These are phyloP conservation scores for Heterodera schachtii DNA, from an alignment of 1,140 invertebrate genomes.

Conservation along the genomic window DNA sequence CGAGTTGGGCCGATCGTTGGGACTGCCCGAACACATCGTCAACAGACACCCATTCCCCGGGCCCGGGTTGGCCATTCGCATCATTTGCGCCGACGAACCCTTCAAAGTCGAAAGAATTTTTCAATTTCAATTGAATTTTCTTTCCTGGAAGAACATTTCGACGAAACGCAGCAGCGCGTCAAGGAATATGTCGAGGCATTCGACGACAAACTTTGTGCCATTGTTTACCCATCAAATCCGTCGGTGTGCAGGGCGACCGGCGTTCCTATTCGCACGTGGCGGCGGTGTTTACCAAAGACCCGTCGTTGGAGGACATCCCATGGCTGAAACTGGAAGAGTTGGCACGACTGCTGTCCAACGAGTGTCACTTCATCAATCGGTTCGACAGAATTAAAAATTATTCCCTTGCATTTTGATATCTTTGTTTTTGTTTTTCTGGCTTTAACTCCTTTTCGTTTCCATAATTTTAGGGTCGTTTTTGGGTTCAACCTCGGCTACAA, in stretches of 20 bases:
- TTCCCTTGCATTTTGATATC: too few species aligned
- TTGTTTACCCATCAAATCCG: conserved; percentile 89
- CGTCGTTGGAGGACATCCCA: conserved; percentile 68
- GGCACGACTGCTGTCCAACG: conserved; percentile 82
- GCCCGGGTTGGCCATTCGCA: conserved; percentile 85
- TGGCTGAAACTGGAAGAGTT: conserved; percentile 87
- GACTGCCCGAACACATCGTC: conserved; percentile 82
- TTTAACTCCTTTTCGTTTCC: too few species aligned
- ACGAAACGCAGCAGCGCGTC: conserved; percentile 27
- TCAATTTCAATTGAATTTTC: neutral
- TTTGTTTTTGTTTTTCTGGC: too few species aligned
- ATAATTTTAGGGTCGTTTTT: conserved; percentile 71
- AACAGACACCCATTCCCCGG: conserved; percentile 95
- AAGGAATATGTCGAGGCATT: conserved; percentile 35
- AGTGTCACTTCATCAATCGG: conserved; percentile 93
- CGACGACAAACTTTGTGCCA: conserved; percentile 71
- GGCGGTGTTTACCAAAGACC: conserved; percentile 76
- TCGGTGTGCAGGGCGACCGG: conserved; percentile 84
- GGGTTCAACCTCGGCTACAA: conserved; percentile 78
- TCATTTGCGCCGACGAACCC: conserved; percentile 93
- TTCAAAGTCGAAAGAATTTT: conserved; percentile 70
- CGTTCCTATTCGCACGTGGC: conserved; percentile 90
- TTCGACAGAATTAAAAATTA: conserved; percentile 47
- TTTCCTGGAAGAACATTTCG: conserved; percentile 46
- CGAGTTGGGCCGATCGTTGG: conserved; percentile 80